Conservation (phyloP, 1,140 invertebrate genomes). For the Nymphalis io region DNA sequence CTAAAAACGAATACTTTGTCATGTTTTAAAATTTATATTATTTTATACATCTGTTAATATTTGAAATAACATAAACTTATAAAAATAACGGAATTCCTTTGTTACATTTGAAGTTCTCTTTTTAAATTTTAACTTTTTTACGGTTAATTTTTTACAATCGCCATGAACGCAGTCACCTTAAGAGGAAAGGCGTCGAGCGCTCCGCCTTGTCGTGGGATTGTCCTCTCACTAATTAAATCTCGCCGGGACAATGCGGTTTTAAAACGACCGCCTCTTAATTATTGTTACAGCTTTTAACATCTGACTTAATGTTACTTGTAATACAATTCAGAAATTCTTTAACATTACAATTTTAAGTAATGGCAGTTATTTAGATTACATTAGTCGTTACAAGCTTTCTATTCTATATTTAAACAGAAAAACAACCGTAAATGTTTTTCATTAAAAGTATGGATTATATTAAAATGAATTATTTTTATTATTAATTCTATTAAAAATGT, state of each 20-base stretch:
- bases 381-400: neutral
- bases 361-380: neutral
- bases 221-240: conserved; percentile 77
- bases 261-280: conserved; percentile 77
- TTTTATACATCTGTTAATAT: too few species aligned
- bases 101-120: neutral
- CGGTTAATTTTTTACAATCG: conserved; percentile 11
- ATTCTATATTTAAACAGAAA: neutral
- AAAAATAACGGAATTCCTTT: neutral
- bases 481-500: too few species aligned
- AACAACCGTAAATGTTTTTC: too few species aligned
- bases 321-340: conserved; percentile 69
- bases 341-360: conserved; percentile 42
- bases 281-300: conserved; percentile 77
- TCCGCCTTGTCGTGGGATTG: conserved; percentile 49
- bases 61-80: too few species aligned
- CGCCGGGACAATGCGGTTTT: conserved; percentile 70
- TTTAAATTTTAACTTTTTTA: conserved; percentile 1
- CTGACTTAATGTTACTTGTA: conserved; percentile 74
- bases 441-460: too few species aligned
- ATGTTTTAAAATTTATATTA: too few species aligned
- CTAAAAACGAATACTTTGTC: too few species aligned
- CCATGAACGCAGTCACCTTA: conserved; percentile 8
- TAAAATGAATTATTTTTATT: too few species aligned
- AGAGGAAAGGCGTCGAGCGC: conserved; percentile 17